Evolutionary conservation across 1,140 invertebrate genomes (phyloP).

Genomic region (Euura lappo): DNA sequence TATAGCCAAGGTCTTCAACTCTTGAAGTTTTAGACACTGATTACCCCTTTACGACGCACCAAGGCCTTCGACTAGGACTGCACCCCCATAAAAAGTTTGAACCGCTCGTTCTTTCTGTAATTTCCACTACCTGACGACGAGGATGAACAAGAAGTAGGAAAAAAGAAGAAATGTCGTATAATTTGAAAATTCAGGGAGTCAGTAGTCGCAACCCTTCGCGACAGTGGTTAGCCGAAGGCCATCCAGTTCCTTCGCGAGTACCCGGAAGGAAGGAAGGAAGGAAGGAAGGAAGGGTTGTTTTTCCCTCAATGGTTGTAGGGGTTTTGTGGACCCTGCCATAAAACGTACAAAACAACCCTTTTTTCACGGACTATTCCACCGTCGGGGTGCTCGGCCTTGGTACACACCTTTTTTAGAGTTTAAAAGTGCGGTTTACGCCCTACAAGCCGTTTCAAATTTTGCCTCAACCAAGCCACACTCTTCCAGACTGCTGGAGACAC

Average conservation of each 20-base stretch:
- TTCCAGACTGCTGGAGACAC: not conserved
- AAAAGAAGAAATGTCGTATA: not conserved
- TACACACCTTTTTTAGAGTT: not conserved
- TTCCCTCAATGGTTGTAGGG: not conserved
- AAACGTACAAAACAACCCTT: conserved; percentile 23
- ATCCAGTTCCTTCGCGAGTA: not conserved
- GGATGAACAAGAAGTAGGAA: conserved; percentile 9
- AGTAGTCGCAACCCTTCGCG: conserved; percentile 16
- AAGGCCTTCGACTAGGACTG: conserved; percentile 40
- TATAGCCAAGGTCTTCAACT: conserved; percentile 46
- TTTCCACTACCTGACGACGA: conserved; percentile 28
- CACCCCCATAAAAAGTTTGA: conserved; percentile 45
- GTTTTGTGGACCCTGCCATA: not conserved
- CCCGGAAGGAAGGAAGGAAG: not conserved
- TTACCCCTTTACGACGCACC: conserved; percentile 59
- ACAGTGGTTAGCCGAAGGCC: conserved; percentile 11
- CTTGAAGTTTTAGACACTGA: conserved; percentile 39
- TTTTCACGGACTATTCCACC: not conserved
- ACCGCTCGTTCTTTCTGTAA: conserved; percentile 24
- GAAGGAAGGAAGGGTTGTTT: conserved; percentile 1
- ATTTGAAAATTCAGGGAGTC: not conserved
- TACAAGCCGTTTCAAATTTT: not conserved
- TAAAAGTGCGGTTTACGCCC: not conserved
- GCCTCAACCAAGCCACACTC: too few species aligned
- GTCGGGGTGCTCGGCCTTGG: not conserved